Evolutionary conservation across 2,888 invertebrate species (phyloP).

Genomic region (Eupithecia centaureata): DNA sequence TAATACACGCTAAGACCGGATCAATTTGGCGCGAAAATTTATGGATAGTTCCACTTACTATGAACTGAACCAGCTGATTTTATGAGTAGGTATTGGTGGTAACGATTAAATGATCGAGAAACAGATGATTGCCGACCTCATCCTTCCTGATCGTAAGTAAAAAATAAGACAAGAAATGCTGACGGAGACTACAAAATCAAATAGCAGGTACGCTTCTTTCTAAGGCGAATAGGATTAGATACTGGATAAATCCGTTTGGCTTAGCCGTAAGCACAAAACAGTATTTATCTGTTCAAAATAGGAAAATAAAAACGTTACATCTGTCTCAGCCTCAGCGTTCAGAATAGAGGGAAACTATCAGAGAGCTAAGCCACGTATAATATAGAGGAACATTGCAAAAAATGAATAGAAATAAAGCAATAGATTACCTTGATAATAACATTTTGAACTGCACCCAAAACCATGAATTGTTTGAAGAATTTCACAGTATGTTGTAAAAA

Average conservation of each 20-base stretch:
- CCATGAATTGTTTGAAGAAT: constrained; percentile 55
- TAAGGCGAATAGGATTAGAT: neutral
- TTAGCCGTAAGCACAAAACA: neutral
- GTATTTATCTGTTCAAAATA: neutral
- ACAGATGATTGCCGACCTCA: neutral
- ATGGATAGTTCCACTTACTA: neutral
- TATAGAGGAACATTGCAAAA: neutral
- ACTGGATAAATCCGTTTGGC: neutral
- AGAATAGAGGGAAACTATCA: neutral
- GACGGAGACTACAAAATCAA: neutral
- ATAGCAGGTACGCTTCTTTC: neutral
- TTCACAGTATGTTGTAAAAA: constrained; percentile 43
- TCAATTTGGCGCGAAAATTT: constrained; percentile 2
- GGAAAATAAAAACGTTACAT: neutral
- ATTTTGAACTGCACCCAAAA: constrained; percentile 55
- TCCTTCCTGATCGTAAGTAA: neutral
- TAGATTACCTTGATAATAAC: constrained; percentile 70
- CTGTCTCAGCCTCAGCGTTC: neutral
- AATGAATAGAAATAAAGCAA: neutral
- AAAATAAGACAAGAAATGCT: neutral
- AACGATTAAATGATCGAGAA: constrained; percentile 14
- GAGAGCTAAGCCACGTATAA: neutral
- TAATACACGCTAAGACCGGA: neutral
- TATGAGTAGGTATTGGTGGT: neutral
- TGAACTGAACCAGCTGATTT: neutral